phyloP scores from a whole-genome alignment of 2,888 invertebrate species.

The Bugulina stolonifera region DNA sequence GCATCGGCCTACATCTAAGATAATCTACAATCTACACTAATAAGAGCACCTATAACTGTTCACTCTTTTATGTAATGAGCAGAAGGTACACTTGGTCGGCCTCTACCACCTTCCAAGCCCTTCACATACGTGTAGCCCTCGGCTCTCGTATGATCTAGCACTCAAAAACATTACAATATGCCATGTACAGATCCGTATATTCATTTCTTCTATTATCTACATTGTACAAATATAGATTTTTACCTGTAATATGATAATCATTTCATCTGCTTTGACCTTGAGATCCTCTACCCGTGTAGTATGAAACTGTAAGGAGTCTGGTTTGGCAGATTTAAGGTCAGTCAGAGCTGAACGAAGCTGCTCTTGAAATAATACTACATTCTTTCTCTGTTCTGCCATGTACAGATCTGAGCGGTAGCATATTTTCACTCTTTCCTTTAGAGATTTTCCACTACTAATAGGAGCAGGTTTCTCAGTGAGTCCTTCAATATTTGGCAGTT shows the following conservation, averaged over 20 bases:
- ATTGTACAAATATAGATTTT: too few relatives aligned
- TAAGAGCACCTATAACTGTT: too few relatives aligned
- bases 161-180: too few relatives aligned
- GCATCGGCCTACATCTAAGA: too few relatives aligned
- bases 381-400: slow-evolving; percentile 39
- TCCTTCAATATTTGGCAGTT: slow-evolving; percentile 1
- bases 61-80: too few relatives aligned
- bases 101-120: too few relatives aligned
- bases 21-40: too few relatives aligned
- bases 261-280: slow-evolving; percentile 25
- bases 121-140: too few relatives aligned
- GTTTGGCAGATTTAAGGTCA: slow-evolving; percentile 17
- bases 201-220: too few relatives aligned
- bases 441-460: slow-evolving; percentile 36
- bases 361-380: slow-evolving; percentile 15
- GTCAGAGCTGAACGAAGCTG: slow-evolving; percentile 3
- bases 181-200: too few relatives aligned
- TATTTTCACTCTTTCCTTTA: slow-evolving; percentile 39
- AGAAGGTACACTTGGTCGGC: too few relatives aligned
- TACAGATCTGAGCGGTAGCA: slow-evolving; percentile 47
- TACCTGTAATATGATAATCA: slow-evolving; percentile 25
- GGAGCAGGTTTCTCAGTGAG: slow-evolving; percentile 30
- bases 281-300: not conserved
- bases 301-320: slow-evolving; percentile 3
- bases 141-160: too few relatives aligned